Evolutionary conservation across 1,140 invertebrate genomes (phyloP), one percentile per base, ranked within the genome.

Genomic region (Plectrocnemia conspersa): DNA sequence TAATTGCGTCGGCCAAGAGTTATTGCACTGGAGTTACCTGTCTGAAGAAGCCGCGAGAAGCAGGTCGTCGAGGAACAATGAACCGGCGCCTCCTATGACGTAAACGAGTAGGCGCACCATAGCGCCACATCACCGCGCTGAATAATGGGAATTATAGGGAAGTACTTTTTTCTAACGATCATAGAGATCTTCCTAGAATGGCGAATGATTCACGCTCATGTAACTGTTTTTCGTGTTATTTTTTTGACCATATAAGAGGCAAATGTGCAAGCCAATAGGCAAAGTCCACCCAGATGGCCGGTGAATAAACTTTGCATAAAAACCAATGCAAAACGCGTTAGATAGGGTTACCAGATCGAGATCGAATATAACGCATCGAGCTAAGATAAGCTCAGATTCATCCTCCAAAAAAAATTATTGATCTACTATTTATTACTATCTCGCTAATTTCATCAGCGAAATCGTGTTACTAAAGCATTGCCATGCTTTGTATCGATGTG

Each of bases 11-110:
- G 5, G 3, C 40, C 13, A 21, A 44, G 44, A 47, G 44, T 47
- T 47, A 47, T 32, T 19, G 44, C 21, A 47, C 44, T 27, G 44
- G 23, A 47, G 44, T 47, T 47, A 47, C 44, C 44, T 38, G 35
- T 10, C 35, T 16, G 35, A 38, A 29, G 27, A 29, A 7, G 27
- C 11, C 41, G 44, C 29, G 41, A 47, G 44, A 47, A 47, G 19
- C 47, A 21, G 47, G 47, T 50, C 47, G 47, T 13, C 47, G 47
- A 35, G 47, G 47, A 50, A 50, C 47, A 50, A 50, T 50, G 47
- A 50, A 50, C 47, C 32, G 47, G 18, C n/a, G n/a, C 2, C 9
- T 47, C 44, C 44, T 23, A 18, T 50, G 47, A 50, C 47, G 47
- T 38, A 19, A 29, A 9, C 44, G 27, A 29, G 27, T 13, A 7